A percentile compares a stretch with the other conserved stretches of the same genome.
Conservation (phyloP, 1,140 invertebrate genomes). For the Ectropis grisescens region DNA sequence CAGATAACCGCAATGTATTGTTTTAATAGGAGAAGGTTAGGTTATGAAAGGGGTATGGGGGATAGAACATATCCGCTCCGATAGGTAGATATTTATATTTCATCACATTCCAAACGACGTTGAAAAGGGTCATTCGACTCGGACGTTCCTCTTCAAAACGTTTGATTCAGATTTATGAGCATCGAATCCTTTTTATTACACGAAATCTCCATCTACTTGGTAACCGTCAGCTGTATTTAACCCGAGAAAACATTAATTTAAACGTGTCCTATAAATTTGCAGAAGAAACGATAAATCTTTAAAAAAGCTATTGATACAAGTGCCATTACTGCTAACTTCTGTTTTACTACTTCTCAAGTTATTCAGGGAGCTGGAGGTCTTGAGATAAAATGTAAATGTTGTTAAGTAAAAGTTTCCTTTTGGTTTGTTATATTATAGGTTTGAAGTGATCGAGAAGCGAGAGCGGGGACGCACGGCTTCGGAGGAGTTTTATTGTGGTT, state of each 20-base stretch:
- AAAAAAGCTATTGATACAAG: slow-evolving; percentile 2
- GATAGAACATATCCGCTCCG: too few relatives aligned
- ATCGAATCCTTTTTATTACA: slow-evolving; percentile 5
- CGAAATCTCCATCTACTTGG: slow-evolving; percentile 1
- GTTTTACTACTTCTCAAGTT: slow-evolving; percentile 4
- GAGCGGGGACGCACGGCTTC: slow-evolving; percentile 4
- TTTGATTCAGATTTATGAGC: slow-evolving; percentile 9
- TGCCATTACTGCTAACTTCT: slow-evolving; percentile 4
- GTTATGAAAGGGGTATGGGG: too few relatives aligned
- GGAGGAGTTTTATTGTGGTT: slow-evolving; percentile 4
- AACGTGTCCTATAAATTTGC: slow-evolving; percentile 6
- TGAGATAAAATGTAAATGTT: slow-evolving; percentile 15
- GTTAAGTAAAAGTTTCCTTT: slow-evolving; percentile 10
- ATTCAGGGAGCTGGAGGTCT: background rate
- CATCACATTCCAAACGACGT: slow-evolving; percentile 6
- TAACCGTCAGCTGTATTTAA: background rate
- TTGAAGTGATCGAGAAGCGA: slow-evolving; percentile 4
- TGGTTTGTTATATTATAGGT: slow-evolving; percentile 5
- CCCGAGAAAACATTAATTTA: slow-evolving; percentile 3
- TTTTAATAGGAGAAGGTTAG: too few relatives aligned
- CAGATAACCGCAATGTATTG: too few relatives aligned
- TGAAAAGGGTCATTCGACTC: slow-evolving; percentile 9
- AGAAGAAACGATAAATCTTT: slow-evolving; percentile 1
- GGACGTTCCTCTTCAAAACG: slow-evolving; percentile 3
- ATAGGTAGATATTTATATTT: slow-evolving; percentile 4